phyloP scores from a whole-genome alignment of 2,113 vertebrate species.

The Menidia beryllina region DNA sequence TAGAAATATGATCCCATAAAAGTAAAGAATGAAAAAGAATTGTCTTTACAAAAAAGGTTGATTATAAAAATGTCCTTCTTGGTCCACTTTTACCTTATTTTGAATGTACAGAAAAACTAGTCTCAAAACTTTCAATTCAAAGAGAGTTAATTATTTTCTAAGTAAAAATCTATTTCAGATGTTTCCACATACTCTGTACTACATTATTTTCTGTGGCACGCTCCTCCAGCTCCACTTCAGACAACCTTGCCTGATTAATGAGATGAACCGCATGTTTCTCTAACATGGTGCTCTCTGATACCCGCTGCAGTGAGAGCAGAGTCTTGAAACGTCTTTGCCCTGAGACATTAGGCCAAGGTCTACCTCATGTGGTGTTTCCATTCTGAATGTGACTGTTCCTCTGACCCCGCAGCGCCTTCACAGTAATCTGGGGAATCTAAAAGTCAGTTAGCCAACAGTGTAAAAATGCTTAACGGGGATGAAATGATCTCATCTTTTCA shows the following conservation, averaged over 20 bases:
- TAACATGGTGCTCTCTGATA: conserved; percentile 50
- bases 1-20: conserved; percentile 8
- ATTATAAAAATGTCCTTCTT: no score
- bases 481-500: conserved; percentile 55
- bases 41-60: no score
- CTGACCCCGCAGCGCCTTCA: conserved; percentile 29
- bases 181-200: conserved; percentile 19
- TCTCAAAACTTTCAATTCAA: conserved; percentile 12
- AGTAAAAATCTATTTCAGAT: conserved; percentile 41
- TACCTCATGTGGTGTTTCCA: conserved; percentile 22
- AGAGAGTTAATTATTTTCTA: conserved; percentile 32
- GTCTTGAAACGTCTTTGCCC: conserved; percentile 35
- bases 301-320: conserved; percentile 18
- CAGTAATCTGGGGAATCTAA: conserved; percentile 40
- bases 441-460: conserved; percentile 44
- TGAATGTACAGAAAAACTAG: conserved; percentile 14
- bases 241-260: conserved; percentile 73
- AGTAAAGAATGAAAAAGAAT: background rate
- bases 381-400: conserved; percentile 19
- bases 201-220: conserved; percentile 15
- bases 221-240: conserved; percentile 30
- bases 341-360: conserved; percentile 57
- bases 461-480: conserved; percentile 48
- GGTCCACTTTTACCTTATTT: conserved; percentile 18
- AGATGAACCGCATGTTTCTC: conserved; percentile 45